Evolutionary conservation across 2,113 vertebrate genomes (phyloP), one percentile per base, ranked within the genome.

Genomic region (Fregata magnificens): DNA sequence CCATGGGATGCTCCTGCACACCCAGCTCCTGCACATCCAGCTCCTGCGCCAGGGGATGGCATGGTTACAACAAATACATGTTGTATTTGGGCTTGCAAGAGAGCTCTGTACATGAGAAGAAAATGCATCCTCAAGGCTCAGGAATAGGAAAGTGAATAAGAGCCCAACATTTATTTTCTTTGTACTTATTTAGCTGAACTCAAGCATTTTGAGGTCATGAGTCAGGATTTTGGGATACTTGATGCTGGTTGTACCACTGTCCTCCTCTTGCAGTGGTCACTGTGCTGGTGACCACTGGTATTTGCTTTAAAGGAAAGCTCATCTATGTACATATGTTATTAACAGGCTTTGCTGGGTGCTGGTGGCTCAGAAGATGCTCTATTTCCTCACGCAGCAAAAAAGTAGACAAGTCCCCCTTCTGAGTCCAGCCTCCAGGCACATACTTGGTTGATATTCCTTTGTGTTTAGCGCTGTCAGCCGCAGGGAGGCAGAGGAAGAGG

Each of bases 131-230:
- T 65, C 16, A 9, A 62, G 11, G 34, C n/a, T 67, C 14, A 10
- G n/a, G 29, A 62, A 16, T 0, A 40, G 34, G 28, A 49, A 73
- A 86, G 36, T 0, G 0, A 61, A 5, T 9, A 17, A 88, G 17
- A 73, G 8, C 16, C 40, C 28, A 58, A 10, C 1, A 4, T 21
- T 65, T 44, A 9, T 52, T 65, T 77, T 52, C 62, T 61, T 66
- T 58, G 3, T 21, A 4, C 7, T 49, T 34, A 28, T 34, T 53
- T 38, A 58, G 24, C 40, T 29, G 32, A 82, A 49, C 24, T 72
- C 13, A 6, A 32, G 22, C 5, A 19, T 82, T 96, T 66, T 63
- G 79, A 45, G 50, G n/a, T 9, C 10, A 4, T 3, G 21, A 82
- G 52, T 67, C 9, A 32, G n/a, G 50, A 32, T 82, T 94, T 79